Conservation (phyloP, 2,888 invertebrate genomes). For the Cacoxenus indagator region DNA sequence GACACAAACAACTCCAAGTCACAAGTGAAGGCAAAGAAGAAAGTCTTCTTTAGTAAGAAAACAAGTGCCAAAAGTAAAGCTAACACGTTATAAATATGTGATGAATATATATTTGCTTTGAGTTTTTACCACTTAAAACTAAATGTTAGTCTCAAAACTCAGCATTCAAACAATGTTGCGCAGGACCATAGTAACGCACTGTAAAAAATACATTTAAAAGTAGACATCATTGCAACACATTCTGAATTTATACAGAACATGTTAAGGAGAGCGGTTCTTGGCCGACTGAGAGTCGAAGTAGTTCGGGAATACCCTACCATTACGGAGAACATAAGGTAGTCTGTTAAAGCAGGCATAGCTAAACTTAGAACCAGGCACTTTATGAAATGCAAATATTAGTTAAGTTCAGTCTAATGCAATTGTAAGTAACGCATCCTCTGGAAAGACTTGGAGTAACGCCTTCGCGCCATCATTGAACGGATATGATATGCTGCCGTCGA, state of each 20-base stretch:
- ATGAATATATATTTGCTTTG: background rate
- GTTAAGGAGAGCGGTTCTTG: no score
- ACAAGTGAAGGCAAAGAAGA: background rate
- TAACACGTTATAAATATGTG: background rate
- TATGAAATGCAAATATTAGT: background rate
- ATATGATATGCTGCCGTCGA: slow-evolving; percentile 95
- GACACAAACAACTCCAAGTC: background rate
- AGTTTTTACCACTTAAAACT: slow-evolving; percentile 5
- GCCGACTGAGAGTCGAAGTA: no score
- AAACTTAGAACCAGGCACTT: slow-evolving; percentile 38
- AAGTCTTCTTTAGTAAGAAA: background rate
- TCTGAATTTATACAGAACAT: no score
- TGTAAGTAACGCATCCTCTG: slow-evolving; percentile 90
- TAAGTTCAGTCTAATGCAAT: slow-evolving; percentile 72
- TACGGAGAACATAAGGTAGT: no score
- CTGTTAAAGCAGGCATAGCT: slow-evolving; percentile 21
- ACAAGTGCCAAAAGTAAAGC: background rate
- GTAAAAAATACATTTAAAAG: no score
- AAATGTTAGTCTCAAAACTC: background rate
- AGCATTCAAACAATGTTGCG: no score
- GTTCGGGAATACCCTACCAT: no score
- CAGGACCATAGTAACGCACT: no score
- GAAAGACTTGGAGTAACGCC: slow-evolving; percentile 85
- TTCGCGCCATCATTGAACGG: slow-evolving; percentile 95
- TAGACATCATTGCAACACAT: background rate